Evolutionary conservation across 2,888 invertebrate species (phyloP), one percentile per base, ranked within the genome.

Genomic region (Megamerina dolium): DNA sequence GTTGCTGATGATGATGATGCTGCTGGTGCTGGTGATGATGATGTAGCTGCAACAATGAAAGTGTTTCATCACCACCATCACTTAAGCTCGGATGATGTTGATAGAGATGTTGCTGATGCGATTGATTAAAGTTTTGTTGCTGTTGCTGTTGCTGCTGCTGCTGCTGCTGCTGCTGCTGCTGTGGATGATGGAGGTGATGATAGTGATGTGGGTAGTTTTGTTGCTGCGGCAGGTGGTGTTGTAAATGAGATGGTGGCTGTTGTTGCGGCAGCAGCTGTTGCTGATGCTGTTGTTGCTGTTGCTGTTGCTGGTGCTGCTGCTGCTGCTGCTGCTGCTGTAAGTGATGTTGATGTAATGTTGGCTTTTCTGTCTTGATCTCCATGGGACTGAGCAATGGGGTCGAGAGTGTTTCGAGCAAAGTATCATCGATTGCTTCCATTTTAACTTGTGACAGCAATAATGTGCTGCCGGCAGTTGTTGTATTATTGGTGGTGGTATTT

Each of bases 331-430:
- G 54, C 45, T 64, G 59, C 52, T 58, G 50, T 35, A 55, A 53
- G 46, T 61, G 48, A 60, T 66, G 69, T 66, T 72, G 56, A 8
- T 61, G 63, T 13, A 42, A 13, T 54, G 60, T 50, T 52, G 66
- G 75, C 38, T 83, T 82, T 71, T 87, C 87, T 57, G 84, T 85
- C 73, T 87, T 87, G 63, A 87, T 85, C 72, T 87, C 86, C 66
- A 85, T 75, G 52, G 86, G 85, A 61, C 85, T 85, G 63, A 86
- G 77, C 50, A 85, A 75, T 50, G 85, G 83, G 53, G 83, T 81
- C 48, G 81, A 77, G 66, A 79, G 76, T 54, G 77, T 77, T 60
- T 79, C 80, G 48, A 80, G 73, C 50, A 80, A 62, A 37, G 75
- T 62, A 54, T 79, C 80, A 55, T 82, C 82, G 55, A 84, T 82